Base-by-base conservation (phyloP, 2,797 vertebrate genomes). In the Cyclura pinguis region DNA sequence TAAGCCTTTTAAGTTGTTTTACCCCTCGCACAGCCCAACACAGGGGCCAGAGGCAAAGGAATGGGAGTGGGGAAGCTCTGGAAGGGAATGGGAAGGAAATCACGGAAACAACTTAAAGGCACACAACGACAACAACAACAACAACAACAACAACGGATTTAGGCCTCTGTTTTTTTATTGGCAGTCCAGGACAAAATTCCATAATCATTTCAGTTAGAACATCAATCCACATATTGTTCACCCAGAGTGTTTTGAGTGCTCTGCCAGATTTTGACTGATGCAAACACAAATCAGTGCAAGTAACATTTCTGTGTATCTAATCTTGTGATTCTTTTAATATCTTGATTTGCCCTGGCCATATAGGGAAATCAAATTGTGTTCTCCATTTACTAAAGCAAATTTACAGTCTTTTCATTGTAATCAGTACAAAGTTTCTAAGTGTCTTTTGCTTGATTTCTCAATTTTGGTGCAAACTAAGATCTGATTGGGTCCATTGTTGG, bases 361-460 rank as follows among this genome's bases (percentile, higher is more conserved):
- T 47, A 42, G 57, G 78, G 77, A 87, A 64, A 62, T 42, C 74
- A 59, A 77, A 47, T 20, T 76, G 32, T 52, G 55, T 14, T 73
- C 47, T 62, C 2, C 13, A 29, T 87, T 59, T 64, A 47, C 52
- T 78, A 89, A 88, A 50, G 42, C n/a, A 2, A n/a, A 35, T 47
- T 59, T 47, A 16, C 67, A 74, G 35, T 32, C 29, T 32, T 64
- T 64, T 52, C 42, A 67, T 27, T 84, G 38, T 42, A 85, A 89
- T 84, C 57, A 62, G 52, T 77, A 67, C 18, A 84, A 78, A 42
- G 13, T n/a, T 78, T 89, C 57, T 84, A 64, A 52, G n/a, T 52
- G 72, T 76, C 64, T 78, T 6, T 62, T n/a, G 6, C 5, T 12
- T 77, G 22, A 73, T 73, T 88, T 67, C 57, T 78, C 57, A 52